Conservation (phyloP, 2,113 vertebrate species). For the Oxyura jamaicensis region DNA sequence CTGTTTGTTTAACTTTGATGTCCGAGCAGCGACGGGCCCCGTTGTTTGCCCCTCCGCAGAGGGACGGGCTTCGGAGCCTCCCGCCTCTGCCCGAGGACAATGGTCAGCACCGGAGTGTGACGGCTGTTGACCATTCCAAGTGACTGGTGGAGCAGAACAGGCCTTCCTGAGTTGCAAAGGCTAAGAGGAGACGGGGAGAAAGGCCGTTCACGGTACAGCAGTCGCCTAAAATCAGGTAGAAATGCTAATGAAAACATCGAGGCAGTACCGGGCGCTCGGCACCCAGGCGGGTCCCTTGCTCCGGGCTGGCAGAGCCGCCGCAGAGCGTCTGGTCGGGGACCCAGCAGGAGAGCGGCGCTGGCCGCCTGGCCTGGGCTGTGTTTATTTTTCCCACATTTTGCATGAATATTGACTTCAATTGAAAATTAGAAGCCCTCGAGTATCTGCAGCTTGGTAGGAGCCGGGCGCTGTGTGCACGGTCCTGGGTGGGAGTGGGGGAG, state of each 20-base stretch:
- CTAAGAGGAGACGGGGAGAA: slow-evolving; percentile 18
- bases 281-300: too few relatives aligned
- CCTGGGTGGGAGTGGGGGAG: background rate
- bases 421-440: background rate
- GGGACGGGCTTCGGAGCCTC: slow-evolving; percentile 69
- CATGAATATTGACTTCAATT: background rate
- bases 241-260: background rate
- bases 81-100: slow-evolving; percentile 82
- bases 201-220: background rate
- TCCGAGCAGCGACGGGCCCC: slow-evolving; percentile 68
- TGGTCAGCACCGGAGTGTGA: slow-evolving; percentile 84
- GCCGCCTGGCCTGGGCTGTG: background rate
- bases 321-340: background rate
- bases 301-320: accelerated
- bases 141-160: slow-evolving; percentile 71
- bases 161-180: slow-evolving; percentile 38
- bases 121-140: slow-evolving; percentile 88
- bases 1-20: slow-evolving; percentile 94
- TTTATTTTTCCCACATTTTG: background rate
- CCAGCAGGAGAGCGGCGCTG: background rate
- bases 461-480: background rate
- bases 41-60: slow-evolving; percentile 80
- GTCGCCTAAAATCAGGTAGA: slow-evolving; percentile 34
- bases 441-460: background rate
- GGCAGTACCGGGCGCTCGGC: background rate